Base-by-base conservation (phyloP, 2,797 vertebrate genomes). In the Nasua narica region DNA sequence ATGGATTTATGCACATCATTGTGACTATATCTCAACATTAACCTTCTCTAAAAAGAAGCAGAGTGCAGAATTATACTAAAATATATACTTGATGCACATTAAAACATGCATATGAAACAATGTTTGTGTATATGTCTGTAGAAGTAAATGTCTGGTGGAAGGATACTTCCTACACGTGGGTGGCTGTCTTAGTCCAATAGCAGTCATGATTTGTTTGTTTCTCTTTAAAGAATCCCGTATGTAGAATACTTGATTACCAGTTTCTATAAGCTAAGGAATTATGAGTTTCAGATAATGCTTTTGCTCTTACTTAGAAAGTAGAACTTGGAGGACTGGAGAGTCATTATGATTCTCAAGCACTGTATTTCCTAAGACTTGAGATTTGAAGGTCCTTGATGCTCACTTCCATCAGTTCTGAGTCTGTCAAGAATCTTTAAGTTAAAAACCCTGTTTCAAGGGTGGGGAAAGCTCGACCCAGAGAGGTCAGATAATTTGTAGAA, bases 221-320 rank as follows among this genome's bases (percentile, higher is more conserved):
- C 48, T 79, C 67, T 40, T 58, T 96, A 25, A 77, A 90, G 65
- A 94, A n/a, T 62, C 21, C 8, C 3, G 8, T 43, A 84, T 50
- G 16, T 84, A 54, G 52, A 87, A 67, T 65, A 12, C 35, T 69
- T 88, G 50, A 72, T 79, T 18, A 40, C 12, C 48, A 16, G 58
- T 74, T n/a, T 94, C 70, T 65, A 3, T 19, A 62, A 35, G 43
- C 32, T 69, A 29, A 95, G 89, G 76, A 92, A 87, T 87, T 86
- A 69, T 84, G 89, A 78, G 77, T 81, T 96, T 70, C 79, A 93
- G 76, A 29, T 95, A 58, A 62, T 13, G 35, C 37, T 94, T 85
- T 67, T 85, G 69, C 76, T 85, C 3, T 93, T 60, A 46, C 1
- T 69, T 92, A 67, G 56, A 70, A 77, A 82, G 67, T 29, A 48